phyloP scores from a whole-genome alignment of 1,140 invertebrate species.

The Drosophila prosaltans region DNA sequence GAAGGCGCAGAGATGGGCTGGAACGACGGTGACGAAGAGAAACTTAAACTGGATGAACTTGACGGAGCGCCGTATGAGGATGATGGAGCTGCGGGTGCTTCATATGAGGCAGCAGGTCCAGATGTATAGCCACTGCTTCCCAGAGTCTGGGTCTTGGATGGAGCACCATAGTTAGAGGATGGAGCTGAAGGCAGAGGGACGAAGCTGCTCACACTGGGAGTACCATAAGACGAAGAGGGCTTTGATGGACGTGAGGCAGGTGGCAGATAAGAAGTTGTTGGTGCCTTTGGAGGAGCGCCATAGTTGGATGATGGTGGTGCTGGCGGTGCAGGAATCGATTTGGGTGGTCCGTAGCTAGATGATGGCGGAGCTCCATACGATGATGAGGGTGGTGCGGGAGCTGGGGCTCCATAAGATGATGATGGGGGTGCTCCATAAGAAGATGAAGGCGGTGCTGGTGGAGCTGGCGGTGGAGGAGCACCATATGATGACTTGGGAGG shows the following conservation, averaged over 20 bases:
- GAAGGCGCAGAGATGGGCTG: slow-evolving; percentile 68
- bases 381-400: slow-evolving; percentile 78
- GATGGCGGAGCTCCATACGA: slow-evolving; percentile 81
- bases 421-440: slow-evolving; percentile 76
- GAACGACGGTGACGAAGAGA: slow-evolving; percentile 44
- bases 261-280: slow-evolving; percentile 65
- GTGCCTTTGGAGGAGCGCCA: slow-evolving; percentile 71
- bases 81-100: slow-evolving; percentile 55
- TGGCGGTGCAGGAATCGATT: slow-evolving; percentile 67
- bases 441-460: slow-evolving; percentile 43
- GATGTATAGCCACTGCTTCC: slow-evolving; percentile 70
- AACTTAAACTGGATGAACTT: slow-evolving; percentile 32
- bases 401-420: slow-evolving; percentile 82
- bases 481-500: slow-evolving; percentile 71
- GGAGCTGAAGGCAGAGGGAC: slow-evolving; percentile 74
- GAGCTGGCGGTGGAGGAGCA: slow-evolving; percentile 79
- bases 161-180: slow-evolving; percentile 76
- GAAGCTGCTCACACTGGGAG: slow-evolving; percentile 82
- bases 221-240: slow-evolving; percentile 72
- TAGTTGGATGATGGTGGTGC: slow-evolving; percentile 82
- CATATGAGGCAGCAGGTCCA: slow-evolving; percentile 57
- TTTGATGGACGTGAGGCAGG: slow-evolving; percentile 52
- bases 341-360: slow-evolving; percentile 79
- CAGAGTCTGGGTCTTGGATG: slow-evolving; percentile 68
- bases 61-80: slow-evolving; percentile 83